Percentiles rank a stretch among this genome's conserved stretches.
These are phyloP conservation scores for Bhutanitis thaidina DNA, from an alignment of 2,888 invertebrate species.

Conservation along the genomic window DNA sequence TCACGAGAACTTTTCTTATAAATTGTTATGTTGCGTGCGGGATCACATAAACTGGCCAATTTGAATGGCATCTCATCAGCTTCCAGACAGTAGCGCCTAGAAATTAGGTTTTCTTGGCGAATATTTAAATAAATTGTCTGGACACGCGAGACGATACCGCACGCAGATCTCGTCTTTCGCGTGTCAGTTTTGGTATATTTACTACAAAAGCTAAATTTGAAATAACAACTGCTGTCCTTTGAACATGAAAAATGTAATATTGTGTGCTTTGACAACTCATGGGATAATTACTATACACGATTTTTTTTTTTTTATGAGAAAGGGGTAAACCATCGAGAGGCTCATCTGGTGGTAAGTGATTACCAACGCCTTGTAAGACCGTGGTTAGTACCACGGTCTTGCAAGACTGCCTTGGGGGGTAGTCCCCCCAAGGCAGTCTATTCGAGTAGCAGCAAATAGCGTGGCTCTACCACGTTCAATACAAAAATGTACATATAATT, in stretches of 20 bases:
- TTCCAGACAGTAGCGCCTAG: slow-evolving; percentile 66
- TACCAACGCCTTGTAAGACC: too few relatives aligned
- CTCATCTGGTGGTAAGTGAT: too few relatives aligned
- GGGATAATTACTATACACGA: too few relatives aligned
- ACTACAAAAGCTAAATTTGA: background rate
- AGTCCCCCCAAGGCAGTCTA: too few relatives aligned
- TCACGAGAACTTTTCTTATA: slow-evolving; percentile 10
- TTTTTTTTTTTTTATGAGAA: too few relatives aligned
- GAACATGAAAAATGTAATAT: background rate
- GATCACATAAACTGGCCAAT: slow-evolving; percentile 45
- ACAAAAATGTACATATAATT: too few relatives aligned
- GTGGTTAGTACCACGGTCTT: too few relatives aligned
- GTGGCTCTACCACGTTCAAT: too few relatives aligned
- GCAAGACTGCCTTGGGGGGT: too few relatives aligned
- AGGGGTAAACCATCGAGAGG: too few relatives aligned
- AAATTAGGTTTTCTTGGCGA: slow-evolving; percentile 51
- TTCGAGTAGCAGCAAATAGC: too few relatives aligned
- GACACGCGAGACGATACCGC: slow-evolving; percentile 44
- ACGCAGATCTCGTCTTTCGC: slow-evolving; percentile 35
- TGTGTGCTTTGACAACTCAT: too few relatives aligned
- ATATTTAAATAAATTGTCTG: slow-evolving; percentile 44
- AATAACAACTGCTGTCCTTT: background rate
- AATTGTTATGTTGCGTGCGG: slow-evolving; percentile 43
- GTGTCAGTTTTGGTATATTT: slow-evolving; percentile 26
- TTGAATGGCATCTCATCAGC: slow-evolving; percentile 45